phyloP scores from a whole-genome alignment of 1,140 invertebrate species.

The Drosophila guanche region DNA sequence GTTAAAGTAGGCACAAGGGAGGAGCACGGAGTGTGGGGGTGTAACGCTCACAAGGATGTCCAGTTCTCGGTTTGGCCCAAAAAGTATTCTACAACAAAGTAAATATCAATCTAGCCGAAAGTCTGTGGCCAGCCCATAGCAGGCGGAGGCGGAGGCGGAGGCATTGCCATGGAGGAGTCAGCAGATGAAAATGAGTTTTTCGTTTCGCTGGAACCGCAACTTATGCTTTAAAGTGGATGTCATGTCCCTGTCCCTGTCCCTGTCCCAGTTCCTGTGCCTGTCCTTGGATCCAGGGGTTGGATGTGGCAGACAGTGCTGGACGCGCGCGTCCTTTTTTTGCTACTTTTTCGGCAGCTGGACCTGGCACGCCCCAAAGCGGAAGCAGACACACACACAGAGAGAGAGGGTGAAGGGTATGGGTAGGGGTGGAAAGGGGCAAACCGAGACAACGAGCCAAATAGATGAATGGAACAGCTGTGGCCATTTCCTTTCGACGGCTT shows the following conservation, averaged over 20 bases:
- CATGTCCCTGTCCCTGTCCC: slow-evolving; percentile 16
- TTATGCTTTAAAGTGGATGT: slow-evolving; percentile 78
- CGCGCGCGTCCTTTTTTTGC: slow-evolving; percentile 9
- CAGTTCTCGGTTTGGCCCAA: slow-evolving; percentile 22
- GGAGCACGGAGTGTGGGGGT: not conserved
- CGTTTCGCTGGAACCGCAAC: slow-evolving; percentile 62
- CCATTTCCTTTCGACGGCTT: slow-evolving; percentile 71
- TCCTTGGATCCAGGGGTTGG: not conserved
- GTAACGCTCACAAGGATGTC: slow-evolving; percentile 24
- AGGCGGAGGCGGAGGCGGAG: not conserved
- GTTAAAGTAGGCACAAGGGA: slow-evolving; percentile 36
- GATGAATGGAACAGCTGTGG: slow-evolving; percentile 73
- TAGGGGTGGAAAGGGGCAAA: slow-evolving; percentile 24
- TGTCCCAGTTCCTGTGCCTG: too few relatives aligned
- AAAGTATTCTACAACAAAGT: slow-evolving; percentile 70
- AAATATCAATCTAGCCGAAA: slow-evolving; percentile 69
- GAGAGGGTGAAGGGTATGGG: too few relatives aligned
- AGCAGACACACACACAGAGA: not conserved
- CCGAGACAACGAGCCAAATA: slow-evolving; percentile 55
- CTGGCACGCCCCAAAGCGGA: slow-evolving; percentile 42
- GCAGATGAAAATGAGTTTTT: slow-evolving; percentile 54
- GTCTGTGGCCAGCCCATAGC: slow-evolving; percentile 15
- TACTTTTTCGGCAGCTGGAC: slow-evolving; percentile 37
- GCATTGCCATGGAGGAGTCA: not conserved
- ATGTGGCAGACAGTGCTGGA: not conserved